Evolutionary conservation across 23 tunicate genomes (phyloP).

Genomic region (Diplosoma virens): DNA sequence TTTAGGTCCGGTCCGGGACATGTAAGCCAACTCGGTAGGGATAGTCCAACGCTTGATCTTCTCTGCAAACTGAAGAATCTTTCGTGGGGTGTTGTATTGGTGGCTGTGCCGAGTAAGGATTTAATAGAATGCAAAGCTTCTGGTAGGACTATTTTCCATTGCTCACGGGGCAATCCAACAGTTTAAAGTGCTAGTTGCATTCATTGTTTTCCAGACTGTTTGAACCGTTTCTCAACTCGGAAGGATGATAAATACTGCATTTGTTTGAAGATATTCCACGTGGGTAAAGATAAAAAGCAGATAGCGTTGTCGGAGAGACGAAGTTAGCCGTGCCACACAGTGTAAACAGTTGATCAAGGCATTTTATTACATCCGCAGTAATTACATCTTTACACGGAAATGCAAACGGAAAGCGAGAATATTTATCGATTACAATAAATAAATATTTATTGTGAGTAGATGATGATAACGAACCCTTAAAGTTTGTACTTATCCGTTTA

Average conservation of each 20-base stretch:
- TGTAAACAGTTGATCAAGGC: not conserved
- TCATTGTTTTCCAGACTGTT: not conserved
- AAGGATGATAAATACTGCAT: not conserved
- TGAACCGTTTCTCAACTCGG: not conserved
- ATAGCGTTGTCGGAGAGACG: not conserved
- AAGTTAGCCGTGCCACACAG: slow-evolving; percentile 4
- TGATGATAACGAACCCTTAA: slow-evolving; percentile 7
- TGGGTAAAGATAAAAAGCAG: not conserved
- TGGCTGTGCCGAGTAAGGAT: too few relatives aligned
- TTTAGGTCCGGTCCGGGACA: too few relatives aligned
- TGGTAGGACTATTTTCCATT: too few relatives aligned
- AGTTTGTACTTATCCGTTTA: slow-evolving; percentile 1
- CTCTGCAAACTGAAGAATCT: too few relatives aligned
- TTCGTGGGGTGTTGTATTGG: too few relatives aligned
- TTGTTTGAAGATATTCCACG: not conserved
- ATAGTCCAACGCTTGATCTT: too few relatives aligned
- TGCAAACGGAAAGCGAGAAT: slow-evolving; percentile 19
- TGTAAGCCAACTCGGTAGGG: too few relatives aligned
- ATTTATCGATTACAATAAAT: slow-evolving; percentile 1
- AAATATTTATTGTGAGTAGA: not conserved
- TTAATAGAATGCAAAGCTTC: too few relatives aligned
- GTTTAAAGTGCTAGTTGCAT: too few relatives aligned
- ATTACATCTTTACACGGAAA: slow-evolving; percentile 3
- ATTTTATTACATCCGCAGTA: not conserved
- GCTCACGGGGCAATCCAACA: too few relatives aligned